Conservation (phyloP, 2,888 invertebrate species). For the Mythimna vitellina region DNA sequence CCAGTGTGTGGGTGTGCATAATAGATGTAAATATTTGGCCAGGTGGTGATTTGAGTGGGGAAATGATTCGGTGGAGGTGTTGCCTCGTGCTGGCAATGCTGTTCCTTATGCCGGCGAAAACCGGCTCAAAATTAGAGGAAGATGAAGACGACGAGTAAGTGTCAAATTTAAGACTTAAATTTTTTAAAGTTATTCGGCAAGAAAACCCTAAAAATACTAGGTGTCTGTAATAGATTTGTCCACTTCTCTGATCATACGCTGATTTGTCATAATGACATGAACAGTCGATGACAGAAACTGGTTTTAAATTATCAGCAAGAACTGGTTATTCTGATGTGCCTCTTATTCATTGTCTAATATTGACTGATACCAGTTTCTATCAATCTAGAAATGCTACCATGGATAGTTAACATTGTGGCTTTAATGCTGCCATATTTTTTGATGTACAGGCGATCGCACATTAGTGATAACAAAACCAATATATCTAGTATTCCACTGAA, state of each 20-base stretch:
- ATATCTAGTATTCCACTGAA: neutral
- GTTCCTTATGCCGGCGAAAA: constrained; percentile 77
- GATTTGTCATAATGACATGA: constrained; percentile 25
- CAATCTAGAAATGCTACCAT: neutral
- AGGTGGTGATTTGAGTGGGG: constrained; percentile 64
- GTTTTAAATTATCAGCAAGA: constrained; percentile 1
- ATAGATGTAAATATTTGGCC: constrained; percentile 62
- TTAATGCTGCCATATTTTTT: neutral
- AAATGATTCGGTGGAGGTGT: constrained; percentile 84
- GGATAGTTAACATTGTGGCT: neutral
- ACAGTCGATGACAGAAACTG: neutral
- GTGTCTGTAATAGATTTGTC: neutral
- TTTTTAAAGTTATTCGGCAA: neutral
- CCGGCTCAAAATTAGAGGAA: constrained; percentile 75
- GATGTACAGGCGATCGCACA: neutral
- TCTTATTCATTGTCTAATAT: neutral
- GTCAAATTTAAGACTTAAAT: neutral
- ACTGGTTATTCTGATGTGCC: neutral
- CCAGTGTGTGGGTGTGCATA: constrained; percentile 75
- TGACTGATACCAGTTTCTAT: neutral
- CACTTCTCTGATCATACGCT: neutral
- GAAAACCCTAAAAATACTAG: neutral
- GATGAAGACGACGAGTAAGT: constrained; percentile 78
- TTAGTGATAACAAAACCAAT: neutral
- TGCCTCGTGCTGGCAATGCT: constrained; percentile 80